phyloP scores from a whole-genome alignment of 2,797 vertebrate genomes.

The Coregonus ussuriensis region DNA sequence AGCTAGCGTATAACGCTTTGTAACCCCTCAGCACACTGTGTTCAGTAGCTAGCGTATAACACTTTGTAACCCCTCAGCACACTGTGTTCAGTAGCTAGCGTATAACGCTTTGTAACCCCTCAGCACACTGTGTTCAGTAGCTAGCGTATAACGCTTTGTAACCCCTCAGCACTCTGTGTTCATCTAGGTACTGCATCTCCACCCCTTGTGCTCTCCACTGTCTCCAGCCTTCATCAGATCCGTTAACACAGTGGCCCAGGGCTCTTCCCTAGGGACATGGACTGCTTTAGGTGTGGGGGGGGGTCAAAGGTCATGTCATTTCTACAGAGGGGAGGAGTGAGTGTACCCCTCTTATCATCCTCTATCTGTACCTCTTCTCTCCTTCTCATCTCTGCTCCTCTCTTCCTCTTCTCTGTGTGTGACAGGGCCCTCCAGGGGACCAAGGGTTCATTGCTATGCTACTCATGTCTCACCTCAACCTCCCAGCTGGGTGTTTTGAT shows the following conservation, averaged over 20 bases:
- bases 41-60: too few species aligned
- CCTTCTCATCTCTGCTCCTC: not conserved
- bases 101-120: too few species aligned
- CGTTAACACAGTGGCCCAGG: not conserved
- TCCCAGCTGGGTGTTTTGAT: constrained; percentile 16
- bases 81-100: too few species aligned
- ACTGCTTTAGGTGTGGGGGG: not conserved
- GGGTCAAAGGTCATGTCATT: constrained; percentile 10
- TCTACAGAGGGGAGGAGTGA: not conserved
- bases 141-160: too few species aligned
- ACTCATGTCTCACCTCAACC: constrained; percentile 29
- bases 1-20: too few species aligned
- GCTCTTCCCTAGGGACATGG: not conserved
- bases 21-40: too few species aligned
- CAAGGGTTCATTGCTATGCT: constrained; percentile 43
- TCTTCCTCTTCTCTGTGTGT: not conserved
- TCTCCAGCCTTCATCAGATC: not conserved
- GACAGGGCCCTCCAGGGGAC: not conserved
- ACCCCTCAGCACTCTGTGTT: not conserved
- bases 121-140: too few species aligned
- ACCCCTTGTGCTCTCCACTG: not conserved
- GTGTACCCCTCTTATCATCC: not conserved
- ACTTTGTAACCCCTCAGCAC: too few species aligned
- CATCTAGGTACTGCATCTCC: not conserved
- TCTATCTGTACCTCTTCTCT: not conserved